Percentiles rank a stretch among this genome's conserved stretches.
These are phyloP conservation scores for Enteromius mattozi DNA, from an alignment of 2,797 vertebrate species.

Conservation along the genomic window DNA sequence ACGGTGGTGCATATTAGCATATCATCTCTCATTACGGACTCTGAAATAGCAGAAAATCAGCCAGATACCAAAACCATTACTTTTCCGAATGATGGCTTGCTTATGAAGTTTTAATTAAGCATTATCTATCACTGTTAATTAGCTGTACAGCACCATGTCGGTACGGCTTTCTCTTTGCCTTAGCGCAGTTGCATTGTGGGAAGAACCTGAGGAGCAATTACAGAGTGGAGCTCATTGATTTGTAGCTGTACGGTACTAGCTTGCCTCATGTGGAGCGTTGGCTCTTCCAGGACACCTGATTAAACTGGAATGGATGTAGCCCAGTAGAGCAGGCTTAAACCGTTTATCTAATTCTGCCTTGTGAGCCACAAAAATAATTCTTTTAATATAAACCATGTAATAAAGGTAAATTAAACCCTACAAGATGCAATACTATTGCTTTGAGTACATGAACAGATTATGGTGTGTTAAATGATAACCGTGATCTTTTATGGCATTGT, in stretches of 20 bases:
- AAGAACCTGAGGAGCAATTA: constrained; percentile 54
- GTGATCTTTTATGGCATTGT: background rate
- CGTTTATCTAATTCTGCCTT: constrained; percentile 9
- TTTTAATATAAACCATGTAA: constrained; percentile 39
- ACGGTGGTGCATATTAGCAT: background rate
- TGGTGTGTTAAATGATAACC: constrained; percentile 21
- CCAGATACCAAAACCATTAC: constrained; percentile 28
- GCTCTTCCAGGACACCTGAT: constrained; percentile 35
- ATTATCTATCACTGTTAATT: constrained; percentile 60
- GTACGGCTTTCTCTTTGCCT: constrained; percentile 35
- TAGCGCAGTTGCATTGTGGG: constrained; percentile 21
- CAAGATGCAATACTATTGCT: background rate
- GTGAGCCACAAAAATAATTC: constrained; percentile 31
- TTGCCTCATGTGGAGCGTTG: constrained; percentile 21
- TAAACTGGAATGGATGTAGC: constrained; percentile 37
- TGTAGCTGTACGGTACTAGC: background rate
- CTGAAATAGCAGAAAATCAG: constrained; percentile 4
- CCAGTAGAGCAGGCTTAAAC: constrained; percentile 19
- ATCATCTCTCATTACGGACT: background rate
- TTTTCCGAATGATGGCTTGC: constrained; percentile 52
- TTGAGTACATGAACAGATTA: constrained; percentile 12
- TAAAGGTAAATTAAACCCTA: constrained; percentile 8
- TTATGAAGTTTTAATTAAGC: constrained; percentile 61
- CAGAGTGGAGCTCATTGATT: constrained; percentile 51
- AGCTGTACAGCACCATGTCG: constrained; percentile 47